Base-by-base conservation (phyloP, 2,888 invertebrate species). In the Tineola bisselliella region DNA sequence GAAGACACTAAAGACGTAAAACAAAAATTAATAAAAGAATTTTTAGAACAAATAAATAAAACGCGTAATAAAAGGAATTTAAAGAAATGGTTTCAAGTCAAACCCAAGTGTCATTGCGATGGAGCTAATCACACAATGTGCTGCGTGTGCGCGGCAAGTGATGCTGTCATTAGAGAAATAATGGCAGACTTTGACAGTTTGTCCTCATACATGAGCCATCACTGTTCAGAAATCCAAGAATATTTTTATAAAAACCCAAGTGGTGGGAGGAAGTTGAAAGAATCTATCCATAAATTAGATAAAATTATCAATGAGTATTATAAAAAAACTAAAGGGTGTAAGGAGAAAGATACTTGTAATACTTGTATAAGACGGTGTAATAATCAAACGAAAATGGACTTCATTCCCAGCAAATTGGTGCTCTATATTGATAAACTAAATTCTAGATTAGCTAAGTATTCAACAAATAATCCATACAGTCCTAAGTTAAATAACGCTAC, bases 221-320 rank as follows among this genome's bases (percentile, higher is more conserved):
- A 86, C 64, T 84, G 82, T 62, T 77, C 78, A 1, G 84, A 84
- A 65, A 78, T 86, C 61, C 82, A 84, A 66, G 79, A 79, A 0
- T 86, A 68, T 64, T 84, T 83, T 59, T 74, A 72, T 72, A 75
- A 76, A 72, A 84, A 84, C 62, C 84, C 84, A 0, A 71, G 62
- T 1, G 81, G 77, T 0, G 84, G 84, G 0, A 74, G 75, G 58
- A 77, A 75, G 63, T 65, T 86, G 0, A 71, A 73, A 66, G 77
- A 83, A 18, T 65, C 73, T 0, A 77, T 86, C 0, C 74, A 71
- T 61, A 75, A 65, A 60, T 73, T 84, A 2, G 79, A 81, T 59
- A 76, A 66, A 64, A 73, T 67, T 18, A 65, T 84, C 15, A 63
- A 73, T 8, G 74, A 78, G 65, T 86, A 83, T 65, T 81, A 72